These are phyloP conservation scores for Lamellibrachia luymesi DNA, from an alignment of 1,140 invertebrate species.

Conservation along the genomic window DNA sequence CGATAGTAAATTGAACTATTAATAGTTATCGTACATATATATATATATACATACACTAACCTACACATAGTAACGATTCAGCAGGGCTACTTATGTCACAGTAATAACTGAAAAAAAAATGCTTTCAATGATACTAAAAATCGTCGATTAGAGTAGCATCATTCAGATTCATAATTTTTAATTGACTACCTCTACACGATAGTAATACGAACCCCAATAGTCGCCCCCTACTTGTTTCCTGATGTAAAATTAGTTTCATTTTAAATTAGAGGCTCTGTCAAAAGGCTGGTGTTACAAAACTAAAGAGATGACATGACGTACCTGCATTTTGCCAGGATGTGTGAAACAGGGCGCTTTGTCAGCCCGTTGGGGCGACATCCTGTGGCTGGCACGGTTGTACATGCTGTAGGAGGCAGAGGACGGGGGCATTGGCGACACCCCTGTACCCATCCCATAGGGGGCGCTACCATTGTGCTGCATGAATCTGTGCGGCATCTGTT, in stretches of 20 bases:
- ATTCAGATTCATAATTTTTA: too few species aligned
- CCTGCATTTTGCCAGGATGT: slow-evolving; percentile 29
- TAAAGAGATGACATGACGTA: slow-evolving; percentile 14
- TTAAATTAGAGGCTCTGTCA: neutral
- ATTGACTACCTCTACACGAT: too few species aligned
- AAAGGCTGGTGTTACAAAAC: neutral
- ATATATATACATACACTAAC: neutral
- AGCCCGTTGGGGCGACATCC: neutral
- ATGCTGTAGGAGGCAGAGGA: neutral
- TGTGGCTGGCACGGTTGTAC: neutral
- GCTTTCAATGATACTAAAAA: too few species aligned
- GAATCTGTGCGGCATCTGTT: neutral
- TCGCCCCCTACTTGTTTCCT: too few species aligned
- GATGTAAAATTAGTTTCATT: too few species aligned
- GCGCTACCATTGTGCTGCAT: neutral
- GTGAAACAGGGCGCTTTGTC: slow-evolving; percentile 8
- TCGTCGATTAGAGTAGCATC: too few species aligned
- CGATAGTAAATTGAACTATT: too few species aligned
- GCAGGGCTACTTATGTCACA: too few species aligned
- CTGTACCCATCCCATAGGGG: neutral
- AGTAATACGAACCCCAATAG: too few species aligned
- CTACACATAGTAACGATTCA: neutral
- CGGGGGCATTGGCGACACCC: slow-evolving; percentile 2
- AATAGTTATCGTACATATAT: too few species aligned
- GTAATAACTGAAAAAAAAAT: too few species aligned